Evolutionary conservation across 2,888 invertebrate species (phyloP).

Genomic region (Hemaris fuciformis): DNA sequence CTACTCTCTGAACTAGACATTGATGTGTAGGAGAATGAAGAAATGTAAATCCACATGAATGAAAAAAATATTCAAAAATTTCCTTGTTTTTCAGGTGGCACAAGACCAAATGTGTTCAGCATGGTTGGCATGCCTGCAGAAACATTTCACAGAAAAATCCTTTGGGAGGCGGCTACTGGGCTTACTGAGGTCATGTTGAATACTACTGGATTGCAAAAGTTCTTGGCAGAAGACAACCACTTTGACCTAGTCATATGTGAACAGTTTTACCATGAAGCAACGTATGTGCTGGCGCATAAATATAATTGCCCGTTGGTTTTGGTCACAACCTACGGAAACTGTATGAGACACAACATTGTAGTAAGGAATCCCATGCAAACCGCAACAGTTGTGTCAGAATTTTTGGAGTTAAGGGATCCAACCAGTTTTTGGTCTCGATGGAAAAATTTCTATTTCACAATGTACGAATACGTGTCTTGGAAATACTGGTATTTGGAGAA

Average conservation of each 20-base stretch:
- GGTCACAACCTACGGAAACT: slow-evolving; percentile 67
- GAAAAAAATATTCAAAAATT: neutral
- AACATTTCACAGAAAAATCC: slow-evolving; percentile 54
- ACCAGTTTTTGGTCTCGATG: slow-evolving; percentile 77
- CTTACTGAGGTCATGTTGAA: slow-evolving; percentile 60
- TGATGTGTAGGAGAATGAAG: too few relatives aligned
- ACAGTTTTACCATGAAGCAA: slow-evolving; percentile 73
- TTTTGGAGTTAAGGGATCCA: slow-evolving; percentile 62
- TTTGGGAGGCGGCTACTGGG: slow-evolving; percentile 60
- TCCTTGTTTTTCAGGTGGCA: slow-evolving; percentile 45
- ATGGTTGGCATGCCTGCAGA: slow-evolving; percentile 62
- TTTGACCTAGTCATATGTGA: slow-evolving; percentile 74
- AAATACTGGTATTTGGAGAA: slow-evolving; percentile 58
- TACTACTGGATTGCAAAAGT: slow-evolving; percentile 50
- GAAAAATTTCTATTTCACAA: slow-evolving; percentile 68
- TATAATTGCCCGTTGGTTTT: slow-evolving; percentile 65
- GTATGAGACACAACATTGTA: slow-evolving; percentile 65
- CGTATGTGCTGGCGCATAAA: slow-evolving; percentile 67
- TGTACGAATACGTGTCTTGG: slow-evolving; percentile 68
- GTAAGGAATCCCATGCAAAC: slow-evolving; percentile 66
- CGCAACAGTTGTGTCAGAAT: slow-evolving; percentile 61
- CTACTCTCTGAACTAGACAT: too few relatives aligned
- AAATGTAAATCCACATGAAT: too few relatives aligned
- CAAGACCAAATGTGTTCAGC: slow-evolving; percentile 64
- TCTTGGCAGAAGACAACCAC: slow-evolving; percentile 53